Evolutionary conservation across 2,113 vertebrate genomes (phyloP), one percentile per base, ranked within the genome.

Genomic region (Strigops habroptila): DNA sequence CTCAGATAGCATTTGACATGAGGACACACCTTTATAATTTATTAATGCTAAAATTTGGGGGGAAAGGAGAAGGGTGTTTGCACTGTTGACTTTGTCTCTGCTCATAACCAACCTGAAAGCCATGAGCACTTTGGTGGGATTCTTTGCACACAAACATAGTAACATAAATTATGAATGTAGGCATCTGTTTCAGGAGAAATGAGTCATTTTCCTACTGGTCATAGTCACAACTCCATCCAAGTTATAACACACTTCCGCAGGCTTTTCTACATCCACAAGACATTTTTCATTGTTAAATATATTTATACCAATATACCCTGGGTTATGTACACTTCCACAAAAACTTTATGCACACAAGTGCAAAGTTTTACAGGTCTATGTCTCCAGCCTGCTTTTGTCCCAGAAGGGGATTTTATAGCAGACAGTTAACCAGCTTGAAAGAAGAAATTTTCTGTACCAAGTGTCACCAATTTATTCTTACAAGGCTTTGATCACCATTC

Each of bases 1-100:
- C 59, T 69, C 30, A 51, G 33, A 14, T 6, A 77, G 33, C 2
- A 2, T 44, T 76, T 0, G 0, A 65, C 37, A 28, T 3, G 4
- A 63, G 25, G 41, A 85, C 28, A 41, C 18, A 31, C 3, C 13
- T 67, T 71, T 25, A 22, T 27, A 44, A 52, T 17, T 79, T 49
- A 86, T 44, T 53, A 33, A 55, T 16, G 3, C 17, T 30, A 63
- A 82, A 64, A 89, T 46, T 1, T 30, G 9, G 17, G 39, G 25
- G 14, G 16, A 12, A 46, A 62, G 16, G 6, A 74, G 8, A 16
- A 60, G 7, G 4, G 4, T 7, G 4, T 30, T 82, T 48, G 14
- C 21, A 48, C n/a, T 70, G 23, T 23, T 68, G 55, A 63, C n/a
- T 16, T 73, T 12, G 4, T 8, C 24, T 63, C 18, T 57, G 16